Base-by-base conservation (phyloP, 92 coral and sea anemone species). In the Actinernus sp. region DNA sequence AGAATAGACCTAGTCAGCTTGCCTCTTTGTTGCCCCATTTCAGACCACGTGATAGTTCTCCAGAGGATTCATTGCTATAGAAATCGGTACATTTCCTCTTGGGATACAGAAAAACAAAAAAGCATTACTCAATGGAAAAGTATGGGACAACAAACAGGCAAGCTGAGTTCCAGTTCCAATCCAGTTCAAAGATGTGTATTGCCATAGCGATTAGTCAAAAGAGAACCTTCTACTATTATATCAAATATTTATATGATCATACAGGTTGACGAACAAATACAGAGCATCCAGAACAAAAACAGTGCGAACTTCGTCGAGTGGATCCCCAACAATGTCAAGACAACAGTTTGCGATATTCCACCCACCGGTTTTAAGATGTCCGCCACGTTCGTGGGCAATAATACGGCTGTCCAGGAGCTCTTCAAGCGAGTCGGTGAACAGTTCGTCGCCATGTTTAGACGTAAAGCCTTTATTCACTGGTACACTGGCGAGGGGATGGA, bases 401-500 rank as follows among this genome's bases (percentile, higher is more conserved):
- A 83, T 25, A 91, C 97, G 1, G 88, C 93, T 7, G 81, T 90
- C 48, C 92, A 89, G 58, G 96, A 89, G 28, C 50, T 89, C 28
- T 89, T 89, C 58, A 68, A 68, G 54, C 70, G 97, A 62, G 86
- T 91, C 20, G 81, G 97, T 4, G 97, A 91, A n/a, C 97, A 91
- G 76, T 91, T 91, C 55, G 70, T 90, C 19, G 97, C 90, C 43
- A 87, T 90, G 97, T 90, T 86, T 46, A 76, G 84, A 38, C 83
- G 97, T 18, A 90, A 82, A 56, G 97, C 97, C 2, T 90, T 90
- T 44, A 61, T 87, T 12, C 93, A 89, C 38, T 89, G 96, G 96
- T 89, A 89, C 67, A 90, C 96, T 23, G 92, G 96, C 6, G 96
- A 90, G 39, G 96, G 96, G 1, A 90, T 90, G 96, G 96, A 90